phyloP scores from a whole-genome alignment of 1,140 invertebrate species.

The Aricia agestis region DNA sequence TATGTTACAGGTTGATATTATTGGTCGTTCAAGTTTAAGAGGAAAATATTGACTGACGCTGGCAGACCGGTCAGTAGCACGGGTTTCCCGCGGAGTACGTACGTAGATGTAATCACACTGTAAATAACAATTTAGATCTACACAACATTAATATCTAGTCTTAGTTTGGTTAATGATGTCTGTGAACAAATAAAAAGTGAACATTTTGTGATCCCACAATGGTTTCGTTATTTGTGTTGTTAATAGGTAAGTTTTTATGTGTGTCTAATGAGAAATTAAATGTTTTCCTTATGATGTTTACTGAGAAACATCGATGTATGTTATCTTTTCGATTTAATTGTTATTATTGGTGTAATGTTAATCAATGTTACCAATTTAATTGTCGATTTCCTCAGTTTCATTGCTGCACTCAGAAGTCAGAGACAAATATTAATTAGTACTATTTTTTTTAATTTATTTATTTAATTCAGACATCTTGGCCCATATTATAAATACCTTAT shows the following conservation, averaged over 20 bases:
- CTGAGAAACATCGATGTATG: neutral
- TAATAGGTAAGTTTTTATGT: conserved; percentile 4
- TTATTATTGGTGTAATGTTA: neutral
- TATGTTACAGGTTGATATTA: neutral
- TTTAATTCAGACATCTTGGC: no score
- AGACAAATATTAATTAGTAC: no score
- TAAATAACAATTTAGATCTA: neutral
- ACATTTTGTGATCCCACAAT: neutral
- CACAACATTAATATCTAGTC: neutral
- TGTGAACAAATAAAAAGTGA: neutral
- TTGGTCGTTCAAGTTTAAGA: neutral
- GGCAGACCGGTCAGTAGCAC: neutral
- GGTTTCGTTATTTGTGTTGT: neutral
- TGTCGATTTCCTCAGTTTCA: no score
- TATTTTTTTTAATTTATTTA: no score
- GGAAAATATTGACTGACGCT: neutral
- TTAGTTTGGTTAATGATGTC: neutral
- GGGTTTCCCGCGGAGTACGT: neutral
- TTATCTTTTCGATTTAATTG: neutral
- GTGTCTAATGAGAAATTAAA: neutral
- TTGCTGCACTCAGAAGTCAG: no score
- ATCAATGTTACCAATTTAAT: no score
- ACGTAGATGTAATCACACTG: neutral
- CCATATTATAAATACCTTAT: no score
- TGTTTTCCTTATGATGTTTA: conserved; percentile 6